phyloP scores from a whole-genome alignment of 1,140 invertebrate genomes.

The Aphaenogaster ashmeadi region DNA sequence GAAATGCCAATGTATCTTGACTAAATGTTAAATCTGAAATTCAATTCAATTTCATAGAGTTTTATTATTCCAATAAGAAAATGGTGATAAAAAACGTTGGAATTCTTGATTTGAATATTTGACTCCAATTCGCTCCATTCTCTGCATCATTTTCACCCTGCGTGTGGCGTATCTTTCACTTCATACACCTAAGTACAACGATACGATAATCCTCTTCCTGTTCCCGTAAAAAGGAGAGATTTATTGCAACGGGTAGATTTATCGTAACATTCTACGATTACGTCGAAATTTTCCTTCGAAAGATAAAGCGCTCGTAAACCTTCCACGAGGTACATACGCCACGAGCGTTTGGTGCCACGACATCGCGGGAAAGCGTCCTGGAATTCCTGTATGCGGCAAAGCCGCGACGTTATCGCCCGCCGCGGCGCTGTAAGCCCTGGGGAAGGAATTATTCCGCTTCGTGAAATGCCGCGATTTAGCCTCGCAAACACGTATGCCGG shows the following conservation, averaged over 20 bases:
- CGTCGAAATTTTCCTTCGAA: slow-evolving; percentile 42
- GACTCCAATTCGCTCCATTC: background rate
- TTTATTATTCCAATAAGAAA: background rate
- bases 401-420: slow-evolving; percentile 44
- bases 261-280: slow-evolving; percentile 49
- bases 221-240: slow-evolving; percentile 30
- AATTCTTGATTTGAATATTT: background rate
- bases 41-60: background rate
- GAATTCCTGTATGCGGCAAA: slow-evolving; percentile 30
- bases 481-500: slow-evolving; percentile 51
- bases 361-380: slow-evolving; percentile 59
- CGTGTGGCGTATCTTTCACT: background rate
- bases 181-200: background rate
- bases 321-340: slow-evolving; percentile 18
- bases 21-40: background rate
- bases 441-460: slow-evolving; percentile 65
- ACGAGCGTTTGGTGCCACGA: slow-evolving; percentile 38
- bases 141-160: background rate
- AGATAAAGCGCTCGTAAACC: slow-evolving; percentile 53
- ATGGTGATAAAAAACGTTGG: background rate
- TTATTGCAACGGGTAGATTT: slow-evolving; percentile 36
- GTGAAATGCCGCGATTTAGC: slow-evolving; percentile 68
- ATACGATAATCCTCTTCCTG: background rate
- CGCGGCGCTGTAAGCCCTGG: slow-evolving; percentile 38
- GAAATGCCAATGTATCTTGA: background rate